These are phyloP conservation scores for Schizotus pectinicornis DNA, from an alignment of 2,888 invertebrate genomes.

Conservation along the genomic window DNA sequence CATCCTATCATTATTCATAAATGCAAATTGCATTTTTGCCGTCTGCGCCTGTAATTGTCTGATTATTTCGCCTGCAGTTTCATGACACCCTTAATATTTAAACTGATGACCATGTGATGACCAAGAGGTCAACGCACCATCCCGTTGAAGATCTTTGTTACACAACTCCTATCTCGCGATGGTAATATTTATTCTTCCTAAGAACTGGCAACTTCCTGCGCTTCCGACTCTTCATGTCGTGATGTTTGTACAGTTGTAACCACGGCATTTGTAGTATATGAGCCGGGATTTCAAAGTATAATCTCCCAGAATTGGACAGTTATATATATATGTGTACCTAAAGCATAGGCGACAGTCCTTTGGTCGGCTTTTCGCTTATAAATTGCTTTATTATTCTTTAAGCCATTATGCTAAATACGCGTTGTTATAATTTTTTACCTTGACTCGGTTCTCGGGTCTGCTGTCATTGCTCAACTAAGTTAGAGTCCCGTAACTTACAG, in stretches of 20 bases:
- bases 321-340: background rate
- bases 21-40: too few relatives aligned
- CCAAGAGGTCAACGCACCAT: conserved; percentile 20
- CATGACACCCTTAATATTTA: too few relatives aligned
- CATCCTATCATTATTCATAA: too few relatives aligned
- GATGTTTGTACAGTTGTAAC: conserved; percentile 21
- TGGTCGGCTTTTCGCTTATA: conserved; percentile 6
- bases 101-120: too few relatives aligned
- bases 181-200: conserved; percentile 21
- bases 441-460: too few relatives aligned
- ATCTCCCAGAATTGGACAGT: conserved; percentile 5
- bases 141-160: conserved; percentile 11
- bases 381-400: conserved; percentile 9
- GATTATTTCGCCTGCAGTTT: too few relatives aligned
- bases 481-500: too few relatives aligned
- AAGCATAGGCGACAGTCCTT: background rate
- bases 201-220: conserved; percentile 19
- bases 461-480: too few relatives aligned
- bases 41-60: too few relatives aligned
- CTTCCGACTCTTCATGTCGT: conserved; percentile 20
- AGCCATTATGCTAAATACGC: background rate
- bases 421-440: background rate
- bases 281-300: conserved; percentile 3
- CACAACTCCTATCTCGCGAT: conserved; percentile 18
- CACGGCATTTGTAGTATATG: background rate